These are phyloP conservation scores for Drosophila macrospina DNA, from an alignment of 2,888 invertebrate genomes.

Conservation along the genomic window DNA sequence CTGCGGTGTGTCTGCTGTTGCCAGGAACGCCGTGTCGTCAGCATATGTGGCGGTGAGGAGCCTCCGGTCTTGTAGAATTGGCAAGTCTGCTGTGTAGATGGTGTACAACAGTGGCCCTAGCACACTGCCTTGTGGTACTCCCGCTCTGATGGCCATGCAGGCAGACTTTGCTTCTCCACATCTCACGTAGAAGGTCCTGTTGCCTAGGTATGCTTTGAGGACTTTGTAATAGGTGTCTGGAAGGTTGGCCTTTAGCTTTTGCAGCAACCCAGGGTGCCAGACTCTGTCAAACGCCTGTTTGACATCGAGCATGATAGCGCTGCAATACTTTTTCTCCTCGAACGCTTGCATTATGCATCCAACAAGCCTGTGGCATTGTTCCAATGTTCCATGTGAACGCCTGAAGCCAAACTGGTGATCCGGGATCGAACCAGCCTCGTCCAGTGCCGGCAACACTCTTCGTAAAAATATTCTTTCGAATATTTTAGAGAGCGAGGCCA, in stretches of 20 bases:
- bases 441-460: background rate
- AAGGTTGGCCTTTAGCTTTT: background rate
- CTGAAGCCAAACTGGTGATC: background rate
- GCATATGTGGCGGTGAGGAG: background rate
- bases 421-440: background rate
- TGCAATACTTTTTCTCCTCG: background rate
- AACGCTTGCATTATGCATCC: background rate
- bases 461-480: background rate
- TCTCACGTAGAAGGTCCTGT: background rate
- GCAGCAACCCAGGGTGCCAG: background rate
- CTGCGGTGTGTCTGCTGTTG: background rate
- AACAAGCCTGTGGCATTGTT: too few relatives aligned
- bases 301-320: background rate
- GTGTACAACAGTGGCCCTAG: background rate
- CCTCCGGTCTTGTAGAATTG: background rate
- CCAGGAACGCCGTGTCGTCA: conserved; percentile 9
- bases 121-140: background rate
- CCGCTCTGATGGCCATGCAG: background rate
- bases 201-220: background rate
- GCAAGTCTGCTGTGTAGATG: background rate
- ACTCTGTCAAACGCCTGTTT: background rate
- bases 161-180: background rate
- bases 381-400: background rate
- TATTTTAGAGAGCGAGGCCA: conserved; percentile 2
- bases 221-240: background rate